These are phyloP conservation scores for Corythornis vintsioides DNA, from an alignment of 2,113 vertebrate genomes.

Conservation along the genomic window DNA sequence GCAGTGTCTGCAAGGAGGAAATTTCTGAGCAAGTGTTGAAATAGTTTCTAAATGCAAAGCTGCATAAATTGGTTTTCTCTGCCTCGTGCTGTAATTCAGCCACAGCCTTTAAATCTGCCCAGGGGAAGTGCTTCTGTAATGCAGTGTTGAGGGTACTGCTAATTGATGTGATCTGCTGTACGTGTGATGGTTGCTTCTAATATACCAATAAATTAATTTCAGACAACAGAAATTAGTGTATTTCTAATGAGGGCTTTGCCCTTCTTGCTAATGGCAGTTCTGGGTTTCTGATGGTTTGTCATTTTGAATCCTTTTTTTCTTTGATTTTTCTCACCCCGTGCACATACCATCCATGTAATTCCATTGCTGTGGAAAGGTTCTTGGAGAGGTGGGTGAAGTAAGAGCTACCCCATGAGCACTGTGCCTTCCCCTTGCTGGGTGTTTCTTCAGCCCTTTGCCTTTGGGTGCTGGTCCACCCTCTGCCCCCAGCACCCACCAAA, in stretches of 20 bases:
- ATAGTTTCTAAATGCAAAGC: not conserved
- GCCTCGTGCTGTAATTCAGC: not conserved
- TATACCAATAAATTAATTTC: not conserved
- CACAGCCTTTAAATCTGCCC: not conserved
- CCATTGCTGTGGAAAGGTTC: not conserved
- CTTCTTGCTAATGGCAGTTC: not conserved
- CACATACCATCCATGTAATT: not conserved
- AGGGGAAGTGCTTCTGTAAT: not conserved
- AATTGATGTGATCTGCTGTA: too few relatives aligned
- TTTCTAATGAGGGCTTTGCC: not conserved
- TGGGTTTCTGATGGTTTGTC: not conserved
- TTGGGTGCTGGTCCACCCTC: not conserved
- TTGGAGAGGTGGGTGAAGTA: not conserved
- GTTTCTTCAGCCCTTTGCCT: not conserved
- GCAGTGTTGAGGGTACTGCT: not conserved
- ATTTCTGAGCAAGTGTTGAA: not conserved
- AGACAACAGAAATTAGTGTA: not conserved
- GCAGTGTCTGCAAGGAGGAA: rapidly evolving
- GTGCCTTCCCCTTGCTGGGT: not conserved
- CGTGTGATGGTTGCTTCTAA: rapidly evolving
- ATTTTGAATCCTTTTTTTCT: rapidly evolving
- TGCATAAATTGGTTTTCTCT: not conserved
- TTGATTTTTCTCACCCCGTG: not conserved
- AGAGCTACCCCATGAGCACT: not conserved
- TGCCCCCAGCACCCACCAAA: not conserved